Evolutionary conservation across 1,140 invertebrate species (phyloP), one percentile per base, ranked within the genome.

Genomic region (Drosophila leontia): DNA sequence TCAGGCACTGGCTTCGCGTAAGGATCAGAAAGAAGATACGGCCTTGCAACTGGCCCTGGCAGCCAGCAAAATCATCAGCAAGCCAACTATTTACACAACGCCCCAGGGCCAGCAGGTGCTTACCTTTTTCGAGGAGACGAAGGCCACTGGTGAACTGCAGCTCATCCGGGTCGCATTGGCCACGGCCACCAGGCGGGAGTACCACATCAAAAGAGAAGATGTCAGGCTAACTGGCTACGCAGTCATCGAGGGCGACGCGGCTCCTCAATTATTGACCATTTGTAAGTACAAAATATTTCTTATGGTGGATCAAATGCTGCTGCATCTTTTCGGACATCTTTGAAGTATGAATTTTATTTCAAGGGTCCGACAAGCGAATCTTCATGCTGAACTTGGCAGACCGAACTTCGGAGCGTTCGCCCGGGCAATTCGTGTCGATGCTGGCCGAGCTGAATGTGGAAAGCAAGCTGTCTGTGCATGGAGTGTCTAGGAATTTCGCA

Each of bases 351-450:
- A 6, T 15, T 17, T 11, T 1, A n/a, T 39, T 42, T 59, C 32
- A 47, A 95, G 95, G 95, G 95, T 94, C 94, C 13, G 94, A 95
- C 86, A 94, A 94, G 51, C 93, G 94, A 69, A 91, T 96, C 15
- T 95, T 92, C 80, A 94, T 93, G 70, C 91, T 94, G 26, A 91
- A 91, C 32, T 77, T 95, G 11, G 93, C 79, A 13, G 86, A 84
- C 35, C 50, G 82, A 2, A 85, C 88, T 13, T 55, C 74, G 2
- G 59, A 91, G 17, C 48, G 79, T 9, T 70, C 88, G 17, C 92
- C 93, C 4, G 94, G 94, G 23, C 91, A 91, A 47, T 92, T 92
- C 55, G 88, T 92, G 0, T 84, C 92, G 1, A 81, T 91, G 41
- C 87, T 96, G 1, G 93, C 93, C 50, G 92, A 93, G 41, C 91